Evolutionary conservation across 2,797 vertebrate genomes (phyloP), one percentile per base, ranked within the genome.

Genomic region (Micrastur ruficollis): DNA sequence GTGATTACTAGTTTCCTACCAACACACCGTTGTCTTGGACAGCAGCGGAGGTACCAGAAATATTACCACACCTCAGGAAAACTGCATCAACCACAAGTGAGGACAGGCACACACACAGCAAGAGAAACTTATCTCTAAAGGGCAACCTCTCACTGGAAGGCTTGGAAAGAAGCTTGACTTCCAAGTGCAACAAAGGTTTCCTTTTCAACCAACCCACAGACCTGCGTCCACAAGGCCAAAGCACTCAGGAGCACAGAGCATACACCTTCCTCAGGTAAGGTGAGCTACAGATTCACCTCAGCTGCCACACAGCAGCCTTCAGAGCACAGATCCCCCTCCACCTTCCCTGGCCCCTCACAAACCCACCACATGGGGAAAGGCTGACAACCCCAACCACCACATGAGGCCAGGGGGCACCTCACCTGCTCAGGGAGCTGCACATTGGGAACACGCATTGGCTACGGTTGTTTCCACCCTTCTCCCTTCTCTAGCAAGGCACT

Each of bases 361-460:
- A 6, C 14, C 14, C 29, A 6, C 9, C 40, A 3, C 27, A 15
- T 0, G 1, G 14, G 29, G 29, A 20, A 7, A 20, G n/a, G 16
- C 22, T 5, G 38, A 6, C 20, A 21, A 5, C 29, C 71, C 5
- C 38, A 9, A 11, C 1, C 34, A n/a, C 42, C 19, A 11, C 23
- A 4, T 0, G 8, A 32, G 25, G 10, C 13, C 3, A 27, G 14
- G 11, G 11, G 18, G 5, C 42, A 44, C 17, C 25, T 9, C 31
- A 6, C 15, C 10, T 0, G 6, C 21, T 21, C 15, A 14, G 4
- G 6, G 40, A 49, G 7, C 40, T 20, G 7, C 56, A 17, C 40
- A 11, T 0, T 1, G 4, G 5, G 4, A 2, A 22, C 14, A 4
- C 2, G 5, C 9, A 4, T 3, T 2, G 6, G 12, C 20, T 44